Base-by-base conservation (phyloP, 2,113 vertebrate species). In the Parotia lawesii region DNA sequence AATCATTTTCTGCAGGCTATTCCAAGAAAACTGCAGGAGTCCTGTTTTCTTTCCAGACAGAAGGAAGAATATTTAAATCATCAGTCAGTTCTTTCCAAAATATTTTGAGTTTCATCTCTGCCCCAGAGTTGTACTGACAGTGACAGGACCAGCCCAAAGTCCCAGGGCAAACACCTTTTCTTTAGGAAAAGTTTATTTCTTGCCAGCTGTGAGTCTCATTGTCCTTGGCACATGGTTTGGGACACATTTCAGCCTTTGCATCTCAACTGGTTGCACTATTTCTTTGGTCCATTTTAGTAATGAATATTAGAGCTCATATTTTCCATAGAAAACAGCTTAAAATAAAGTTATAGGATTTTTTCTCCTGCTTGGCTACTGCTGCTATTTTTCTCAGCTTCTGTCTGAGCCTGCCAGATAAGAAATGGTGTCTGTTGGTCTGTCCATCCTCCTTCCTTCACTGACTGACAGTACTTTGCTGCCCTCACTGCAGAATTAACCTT, bases 1-100 rank as follows among this genome's bases (percentile, higher is more conserved):
- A 57, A 66, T 54, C 12, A 45, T 87, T 85, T 87, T 92, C 58
- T 94, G 29, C 50, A 69, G 50, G 21, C n/a, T 35, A 2, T 90
- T 94, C 85, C 95, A 95, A 92, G 89, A 87, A 97, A 90, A 70
- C 72, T 3, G 2, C 82, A 42, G 76, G 71, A 88, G 18, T 15
- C 0, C 0, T 78, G 53, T 86, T 92, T 95, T 92, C 24, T 62
- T 95, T 95, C 91, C 87, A 95, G 82, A 89, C 48, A 79, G 76
- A 91, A 96, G 75, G 77, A 87, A 87, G 38, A 91, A 69, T 75
- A 58, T 74, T 90, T 67, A 74, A 90, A 48, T 56, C 15, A 35
- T 40, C 64, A 71, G 48, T 29, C 40, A 60, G 31, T 48, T 89
- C 50, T 54, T 86, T 85, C 61, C 69, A 75, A 88, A 94, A 80